A percentile compares a stretch with the other conserved stretches of the same genome.
Conservation (phyloP, 2,797 vertebrate species). For the Tolypeutes matacus region DNA sequence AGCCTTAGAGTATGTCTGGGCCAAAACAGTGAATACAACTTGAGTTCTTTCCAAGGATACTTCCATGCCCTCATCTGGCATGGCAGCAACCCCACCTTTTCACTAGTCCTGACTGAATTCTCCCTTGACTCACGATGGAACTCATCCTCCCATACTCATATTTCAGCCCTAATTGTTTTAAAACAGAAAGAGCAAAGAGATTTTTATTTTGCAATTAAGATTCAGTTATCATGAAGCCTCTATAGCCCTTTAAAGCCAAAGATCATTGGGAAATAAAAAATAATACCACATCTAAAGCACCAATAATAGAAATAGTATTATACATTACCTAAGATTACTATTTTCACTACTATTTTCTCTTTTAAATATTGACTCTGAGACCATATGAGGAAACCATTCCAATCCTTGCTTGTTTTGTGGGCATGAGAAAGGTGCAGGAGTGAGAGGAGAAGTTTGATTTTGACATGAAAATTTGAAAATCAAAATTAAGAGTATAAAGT, state of each 20-base stretch:
- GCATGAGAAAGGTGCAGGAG: neutral
- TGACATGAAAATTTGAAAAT: constrained; percentile 19
- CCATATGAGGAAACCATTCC: neutral
- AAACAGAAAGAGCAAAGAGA: neutral
- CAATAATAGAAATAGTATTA: neutral
- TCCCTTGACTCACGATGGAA: neutral
- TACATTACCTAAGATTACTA: neutral
- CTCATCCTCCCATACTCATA: neutral
- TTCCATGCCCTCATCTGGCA: neutral
- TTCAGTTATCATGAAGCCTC: neutral
- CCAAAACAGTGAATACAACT: neutral
- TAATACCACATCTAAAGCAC: neutral
- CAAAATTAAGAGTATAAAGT: constrained; percentile 15
- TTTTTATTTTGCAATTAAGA: neutral
- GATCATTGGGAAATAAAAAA: constrained; percentile 21
- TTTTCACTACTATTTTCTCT: constrained; percentile 13
- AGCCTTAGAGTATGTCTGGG: neutral
- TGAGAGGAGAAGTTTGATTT: constrained; percentile 8
- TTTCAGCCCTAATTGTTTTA: neutral
- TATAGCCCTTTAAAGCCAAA: constrained; percentile 24
- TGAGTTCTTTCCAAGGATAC: neutral
- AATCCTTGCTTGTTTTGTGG: neutral
- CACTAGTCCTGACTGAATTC: neutral
- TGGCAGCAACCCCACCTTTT: neutral
- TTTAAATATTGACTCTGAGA: neutral